Percentiles rank a stretch among this genome's conserved stretches.
phyloP scores from a whole-genome alignment of 1,140 invertebrate species.

The Ceratosolen solmsi region DNA sequence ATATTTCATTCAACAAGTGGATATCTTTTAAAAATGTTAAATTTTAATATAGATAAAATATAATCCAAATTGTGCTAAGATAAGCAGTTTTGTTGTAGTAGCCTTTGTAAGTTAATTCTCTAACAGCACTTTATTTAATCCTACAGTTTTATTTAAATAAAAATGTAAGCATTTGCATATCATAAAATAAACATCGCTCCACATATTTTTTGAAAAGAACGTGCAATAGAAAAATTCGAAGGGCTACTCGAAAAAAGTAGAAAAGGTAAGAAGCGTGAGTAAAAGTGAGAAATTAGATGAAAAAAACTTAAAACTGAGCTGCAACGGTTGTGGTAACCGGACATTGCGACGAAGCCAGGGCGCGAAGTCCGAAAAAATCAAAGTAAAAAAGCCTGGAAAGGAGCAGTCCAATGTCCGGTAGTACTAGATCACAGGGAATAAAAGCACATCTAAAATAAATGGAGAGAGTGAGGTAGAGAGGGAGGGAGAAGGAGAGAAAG shows the following conservation, averaged over 20 bases:
- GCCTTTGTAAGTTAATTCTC: too few species aligned
- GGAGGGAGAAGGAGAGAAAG: conserved; percentile 19
- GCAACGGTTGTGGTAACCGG: background rate
- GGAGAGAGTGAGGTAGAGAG: background rate
- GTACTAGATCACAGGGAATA: background rate
- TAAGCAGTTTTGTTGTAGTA: too few species aligned
- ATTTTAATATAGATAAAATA: background rate
- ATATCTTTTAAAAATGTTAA: background rate
- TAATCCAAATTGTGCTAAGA: too few species aligned
- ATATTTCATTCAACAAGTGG: background rate
- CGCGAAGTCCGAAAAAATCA: conserved; percentile 25
- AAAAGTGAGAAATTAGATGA: background rate
- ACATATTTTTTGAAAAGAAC: background rate
- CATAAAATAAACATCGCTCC: conserved; percentile 11
- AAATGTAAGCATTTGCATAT: conserved; percentile 33
- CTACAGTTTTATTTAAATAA: conserved; percentile 18
- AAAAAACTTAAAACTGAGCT: background rate
- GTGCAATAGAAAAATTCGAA: conserved; percentile 14
- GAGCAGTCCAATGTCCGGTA: background rate
- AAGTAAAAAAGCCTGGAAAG: background rate
- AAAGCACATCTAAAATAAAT: conserved; percentile 4
- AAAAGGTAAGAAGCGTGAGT: background rate
- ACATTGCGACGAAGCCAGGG: conserved; percentile 22
- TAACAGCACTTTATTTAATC: conserved; percentile 20
- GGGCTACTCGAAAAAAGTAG: background rate